phyloP scores from a whole-genome alignment of 2,888 invertebrate genomes.

The Syrista parreyssii region DNA sequence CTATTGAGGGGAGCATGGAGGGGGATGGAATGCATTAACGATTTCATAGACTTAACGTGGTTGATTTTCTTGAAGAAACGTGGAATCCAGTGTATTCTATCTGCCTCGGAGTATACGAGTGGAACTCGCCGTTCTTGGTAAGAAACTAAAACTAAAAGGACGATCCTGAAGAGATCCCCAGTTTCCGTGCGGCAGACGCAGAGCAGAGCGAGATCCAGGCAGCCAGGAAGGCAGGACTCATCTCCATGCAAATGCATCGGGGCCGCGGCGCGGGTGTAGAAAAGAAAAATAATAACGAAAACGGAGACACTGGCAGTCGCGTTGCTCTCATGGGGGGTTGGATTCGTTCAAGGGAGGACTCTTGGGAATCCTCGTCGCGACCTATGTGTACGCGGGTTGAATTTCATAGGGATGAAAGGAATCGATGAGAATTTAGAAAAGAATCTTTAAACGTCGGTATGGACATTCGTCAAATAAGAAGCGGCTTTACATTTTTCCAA shows the following conservation, averaged over 20 bases:
- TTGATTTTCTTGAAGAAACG: conserved; percentile 12
- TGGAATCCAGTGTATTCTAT: conserved; percentile 15
- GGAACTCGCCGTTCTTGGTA: not conserved
- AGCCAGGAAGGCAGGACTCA: not conserved
- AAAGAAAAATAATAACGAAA: not conserved
- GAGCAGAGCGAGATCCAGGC: not conserved
- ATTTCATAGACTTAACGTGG: conserved; percentile 8
- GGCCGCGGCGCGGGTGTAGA: too few species aligned
- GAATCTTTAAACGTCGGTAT: not conserved
- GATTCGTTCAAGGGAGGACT: not conserved
- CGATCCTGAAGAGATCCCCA: not conserved
- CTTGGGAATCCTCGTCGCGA: not conserved
- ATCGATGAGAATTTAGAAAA: not conserved
- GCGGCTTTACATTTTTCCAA: not conserved
- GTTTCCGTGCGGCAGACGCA: not conserved
- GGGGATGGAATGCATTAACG: conserved; percentile 1
- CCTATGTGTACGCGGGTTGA: not conserved
- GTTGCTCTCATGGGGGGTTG: not conserved
- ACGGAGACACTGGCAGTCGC: not conserved
- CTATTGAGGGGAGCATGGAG: not conserved
- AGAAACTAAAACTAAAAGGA: not conserved
- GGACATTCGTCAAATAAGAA: not conserved
- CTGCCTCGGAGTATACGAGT: not conserved
- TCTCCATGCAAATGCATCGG: not conserved
- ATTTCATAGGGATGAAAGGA: not conserved